phyloP scores from a whole-genome alignment of 2,888 invertebrate species.

The Lamellibrachia columna region DNA sequence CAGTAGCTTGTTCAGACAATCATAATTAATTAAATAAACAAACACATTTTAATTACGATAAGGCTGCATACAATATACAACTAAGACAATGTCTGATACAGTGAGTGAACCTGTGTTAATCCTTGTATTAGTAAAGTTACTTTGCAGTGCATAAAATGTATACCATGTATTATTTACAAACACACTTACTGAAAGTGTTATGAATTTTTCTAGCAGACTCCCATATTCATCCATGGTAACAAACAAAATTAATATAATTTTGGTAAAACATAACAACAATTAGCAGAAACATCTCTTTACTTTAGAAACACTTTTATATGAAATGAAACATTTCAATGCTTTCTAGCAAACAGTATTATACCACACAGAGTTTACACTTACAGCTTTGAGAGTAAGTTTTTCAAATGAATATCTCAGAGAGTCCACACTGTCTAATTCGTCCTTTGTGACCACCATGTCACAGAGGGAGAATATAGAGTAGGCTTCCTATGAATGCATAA shows the following conservation, averaged over 20 bases:
- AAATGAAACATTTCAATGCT: not conserved
- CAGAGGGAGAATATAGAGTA: conserved; percentile 74
- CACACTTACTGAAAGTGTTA: not conserved
- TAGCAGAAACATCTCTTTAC: not conserved
- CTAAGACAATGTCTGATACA: too few species aligned
- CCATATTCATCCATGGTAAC: not conserved
- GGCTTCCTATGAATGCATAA: conserved; percentile 70
- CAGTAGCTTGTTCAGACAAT: too few species aligned
- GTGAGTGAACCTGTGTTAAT: too few species aligned
- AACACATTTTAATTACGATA: too few species aligned
- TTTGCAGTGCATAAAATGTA: too few species aligned
- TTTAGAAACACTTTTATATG: not conserved
- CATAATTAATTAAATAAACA: too few species aligned
- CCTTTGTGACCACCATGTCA: conserved; percentile 74
- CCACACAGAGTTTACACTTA: conserved; percentile 60
- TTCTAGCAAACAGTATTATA: not conserved
- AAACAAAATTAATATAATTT: not conserved
- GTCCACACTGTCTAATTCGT: conserved; percentile 83
- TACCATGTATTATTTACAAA: not conserved
- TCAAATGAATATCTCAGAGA: conserved; percentile 81
- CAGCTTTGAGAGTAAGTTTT: conserved; percentile 76
- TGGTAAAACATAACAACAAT: not conserved
- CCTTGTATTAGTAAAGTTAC: not conserved
- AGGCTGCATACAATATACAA: too few species aligned
- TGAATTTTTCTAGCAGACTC: not conserved